Conservation (phyloP, 2,797 vertebrate genomes). For the Enteromius thamalakanensis region DNA sequence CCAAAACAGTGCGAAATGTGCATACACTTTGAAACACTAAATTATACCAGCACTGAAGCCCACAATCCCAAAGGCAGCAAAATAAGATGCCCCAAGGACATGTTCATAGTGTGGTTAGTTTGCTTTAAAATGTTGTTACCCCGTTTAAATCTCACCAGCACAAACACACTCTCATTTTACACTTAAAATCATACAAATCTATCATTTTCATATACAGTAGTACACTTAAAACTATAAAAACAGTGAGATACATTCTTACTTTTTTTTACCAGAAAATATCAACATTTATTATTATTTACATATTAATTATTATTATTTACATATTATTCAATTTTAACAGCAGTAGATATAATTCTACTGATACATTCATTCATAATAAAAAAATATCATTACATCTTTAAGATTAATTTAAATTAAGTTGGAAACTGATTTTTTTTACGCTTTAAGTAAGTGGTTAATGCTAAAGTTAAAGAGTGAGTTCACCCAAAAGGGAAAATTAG, state of each 20-base stretch:
- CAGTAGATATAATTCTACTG: not conserved
- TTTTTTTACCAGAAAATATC: not conserved
- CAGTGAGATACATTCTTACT: not conserved
- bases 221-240: not conserved
- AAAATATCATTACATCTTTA: not conserved
- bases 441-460: not conserved
- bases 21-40: not conserved
- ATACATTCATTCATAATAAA: not conserved
- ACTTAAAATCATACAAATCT: not conserved
- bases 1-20: conserved; percentile 18
- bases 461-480: not conserved
- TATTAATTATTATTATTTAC: no score
- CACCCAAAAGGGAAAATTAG: no score
- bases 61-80: conserved; percentile 6
- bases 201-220: not conserved
- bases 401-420: not conserved
- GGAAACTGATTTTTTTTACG: not conserved
- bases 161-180: not conserved
- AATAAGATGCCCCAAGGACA: conserved; percentile 4
- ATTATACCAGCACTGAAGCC: not conserved
- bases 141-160: not conserved
- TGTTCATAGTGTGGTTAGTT: not conserved
- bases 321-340: not conserved
- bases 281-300: no score
- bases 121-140: not conserved